Evolutionary conservation across 2,888 invertebrate species (phyloP).

Genomic region (Philereme vetulata): DNA sequence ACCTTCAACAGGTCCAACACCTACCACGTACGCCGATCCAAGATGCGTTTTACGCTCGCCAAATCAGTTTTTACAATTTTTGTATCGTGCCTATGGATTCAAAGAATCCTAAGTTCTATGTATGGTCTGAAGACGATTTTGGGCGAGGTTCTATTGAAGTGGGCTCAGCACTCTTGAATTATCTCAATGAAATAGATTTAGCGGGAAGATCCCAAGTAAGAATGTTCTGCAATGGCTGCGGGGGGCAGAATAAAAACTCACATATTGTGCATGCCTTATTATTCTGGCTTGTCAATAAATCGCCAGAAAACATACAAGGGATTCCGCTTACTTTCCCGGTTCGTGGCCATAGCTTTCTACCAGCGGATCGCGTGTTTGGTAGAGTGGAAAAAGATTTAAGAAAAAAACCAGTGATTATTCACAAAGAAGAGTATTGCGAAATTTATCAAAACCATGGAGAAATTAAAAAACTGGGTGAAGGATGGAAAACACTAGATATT

Average conservation of each 20-base stretch:
- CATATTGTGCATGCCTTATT: conserved; percentile 43
- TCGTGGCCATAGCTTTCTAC: conserved; percentile 36
- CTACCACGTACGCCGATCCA: conserved; percentile 42
- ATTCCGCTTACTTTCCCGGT: conserved; percentile 31
- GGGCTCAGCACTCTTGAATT: too few species aligned
- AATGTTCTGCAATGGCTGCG: conserved; percentile 19
- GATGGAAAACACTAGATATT: not conserved
- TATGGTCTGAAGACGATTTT: conserved; percentile 43
- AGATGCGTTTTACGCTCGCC: conserved; percentile 42
- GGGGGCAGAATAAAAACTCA: not conserved
- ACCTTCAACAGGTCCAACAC: conserved; percentile 42
- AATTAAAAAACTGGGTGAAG: conserved; percentile 23
- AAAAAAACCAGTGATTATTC: conserved; percentile 22
- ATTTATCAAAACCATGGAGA: conserved; percentile 31
- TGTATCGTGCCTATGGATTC: conserved; percentile 36
- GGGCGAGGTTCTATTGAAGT: not conserved
- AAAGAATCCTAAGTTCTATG: conserved; percentile 37
- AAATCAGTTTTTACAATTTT: conserved; percentile 40
- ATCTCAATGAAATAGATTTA: not conserved
- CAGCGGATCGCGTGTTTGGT: conserved; percentile 37
- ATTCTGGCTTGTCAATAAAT: conserved; percentile 38
- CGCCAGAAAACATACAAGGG: conserved; percentile 34
- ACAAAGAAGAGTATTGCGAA: not conserved
- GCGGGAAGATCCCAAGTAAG: conserved; percentile 30
- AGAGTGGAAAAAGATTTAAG: conserved; percentile 35